Evolutionary conservation across 92 coral and sea anemone species (phyloP).

Genomic region (Palythoa grandis): DNA sequence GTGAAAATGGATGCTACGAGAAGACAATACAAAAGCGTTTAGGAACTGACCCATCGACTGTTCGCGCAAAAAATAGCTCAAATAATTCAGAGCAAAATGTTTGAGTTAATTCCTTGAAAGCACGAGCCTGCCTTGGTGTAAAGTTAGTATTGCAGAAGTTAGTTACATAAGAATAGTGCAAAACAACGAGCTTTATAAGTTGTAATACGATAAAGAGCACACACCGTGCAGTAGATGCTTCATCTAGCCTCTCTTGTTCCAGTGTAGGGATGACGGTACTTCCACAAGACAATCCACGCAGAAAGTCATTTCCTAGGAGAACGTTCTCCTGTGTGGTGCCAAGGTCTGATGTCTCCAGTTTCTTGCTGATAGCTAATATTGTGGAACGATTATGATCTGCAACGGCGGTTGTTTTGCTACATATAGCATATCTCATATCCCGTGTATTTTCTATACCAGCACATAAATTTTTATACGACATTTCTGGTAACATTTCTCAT

Average conservation of each 20-base stretch:
- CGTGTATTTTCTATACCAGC: background rate
- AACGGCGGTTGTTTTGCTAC: background rate
- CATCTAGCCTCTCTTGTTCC: background rate
- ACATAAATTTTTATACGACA: background rate
- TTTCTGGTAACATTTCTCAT: background rate
- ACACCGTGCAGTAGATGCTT: slow-evolving; percentile 1
- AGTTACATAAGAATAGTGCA: background rate
- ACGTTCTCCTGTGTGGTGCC: background rate
- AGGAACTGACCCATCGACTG: background rate
- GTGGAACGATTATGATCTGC: background rate
- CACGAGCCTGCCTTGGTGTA: background rate
- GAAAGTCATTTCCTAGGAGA: background rate
- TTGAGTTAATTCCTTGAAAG: background rate
- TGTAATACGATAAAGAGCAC: slow-evolving; percentile 44
- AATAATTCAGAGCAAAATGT: background rate
- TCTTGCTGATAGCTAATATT: background rate
- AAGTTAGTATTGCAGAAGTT: background rate
- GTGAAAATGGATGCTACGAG: slow-evolving; percentile 18
- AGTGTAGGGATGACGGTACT: background rate
- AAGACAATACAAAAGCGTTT: slow-evolving; percentile 30
- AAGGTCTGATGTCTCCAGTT: background rate
- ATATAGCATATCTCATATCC: background rate
- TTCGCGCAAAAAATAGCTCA: background rate
- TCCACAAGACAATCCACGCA: background rate
- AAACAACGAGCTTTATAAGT: slow-evolving; percentile 26